Conservation (phyloP, 2,113 vertebrate species). For the Pterocles orientalis region DNA sequence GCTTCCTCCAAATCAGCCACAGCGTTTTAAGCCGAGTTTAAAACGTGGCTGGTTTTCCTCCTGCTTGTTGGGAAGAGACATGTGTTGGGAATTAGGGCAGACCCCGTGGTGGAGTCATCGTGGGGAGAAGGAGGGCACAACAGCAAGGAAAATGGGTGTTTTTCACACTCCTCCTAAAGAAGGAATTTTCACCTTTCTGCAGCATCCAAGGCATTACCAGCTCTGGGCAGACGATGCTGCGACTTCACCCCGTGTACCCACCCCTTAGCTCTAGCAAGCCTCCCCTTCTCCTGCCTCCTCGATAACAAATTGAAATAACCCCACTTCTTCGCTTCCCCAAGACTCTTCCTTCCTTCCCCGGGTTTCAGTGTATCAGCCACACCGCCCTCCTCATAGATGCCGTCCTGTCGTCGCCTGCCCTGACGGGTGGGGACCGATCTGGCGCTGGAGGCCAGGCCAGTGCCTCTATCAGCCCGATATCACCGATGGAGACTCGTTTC, state of each 20-base stretch:
- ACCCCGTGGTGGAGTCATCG: rapidly evolving
- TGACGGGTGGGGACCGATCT: background rate
- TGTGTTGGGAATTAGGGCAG: background rate
- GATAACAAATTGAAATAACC: background rate
- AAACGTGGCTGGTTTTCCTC: background rate
- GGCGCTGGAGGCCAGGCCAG: background rate
- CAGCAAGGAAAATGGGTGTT: background rate
- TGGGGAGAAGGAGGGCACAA: background rate
- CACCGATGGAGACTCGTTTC: background rate
- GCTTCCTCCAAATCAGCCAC: background rate
- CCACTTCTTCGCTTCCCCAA: background rate
- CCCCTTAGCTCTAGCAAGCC: background rate
- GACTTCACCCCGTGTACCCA: background rate
- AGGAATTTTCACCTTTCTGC: background rate
- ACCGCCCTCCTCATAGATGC: background rate
- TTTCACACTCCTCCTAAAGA: background rate
- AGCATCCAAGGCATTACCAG: background rate
- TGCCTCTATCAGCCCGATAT: background rate
- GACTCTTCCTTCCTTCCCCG: background rate
- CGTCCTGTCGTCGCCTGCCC: background rate
- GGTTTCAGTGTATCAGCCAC: background rate
- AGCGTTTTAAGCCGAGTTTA: background rate
- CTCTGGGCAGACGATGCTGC: background rate
- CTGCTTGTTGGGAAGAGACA: background rate
- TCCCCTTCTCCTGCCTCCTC: background rate